Percentiles rank a stretch among this genome's conserved stretches.
Conservation (phyloP, 2,113 vertebrate genomes). For the Myiozetetes cayanensis region DNA sequence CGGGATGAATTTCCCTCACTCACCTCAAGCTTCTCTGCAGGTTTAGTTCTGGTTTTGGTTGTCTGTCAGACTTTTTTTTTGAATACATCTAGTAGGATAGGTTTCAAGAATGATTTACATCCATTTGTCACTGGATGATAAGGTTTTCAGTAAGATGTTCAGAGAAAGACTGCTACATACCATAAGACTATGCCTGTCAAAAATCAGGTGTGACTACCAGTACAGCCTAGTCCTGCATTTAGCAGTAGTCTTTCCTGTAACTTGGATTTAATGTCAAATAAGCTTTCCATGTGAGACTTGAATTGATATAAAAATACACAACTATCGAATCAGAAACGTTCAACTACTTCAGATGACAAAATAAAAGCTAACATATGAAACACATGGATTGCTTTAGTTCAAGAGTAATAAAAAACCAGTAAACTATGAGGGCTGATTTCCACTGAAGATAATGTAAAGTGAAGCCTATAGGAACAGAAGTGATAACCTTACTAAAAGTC, state of each 20-base stretch:
- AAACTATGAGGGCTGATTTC: neutral
- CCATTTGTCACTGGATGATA: neutral
- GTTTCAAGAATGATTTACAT: neutral
- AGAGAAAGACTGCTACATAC: neutral
- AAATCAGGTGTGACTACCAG: neutral
- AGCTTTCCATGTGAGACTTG: neutral
- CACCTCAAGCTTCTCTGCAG: neutral
- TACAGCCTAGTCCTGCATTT: neutral
- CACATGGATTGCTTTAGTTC: neutral
- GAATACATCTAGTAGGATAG: neutral
- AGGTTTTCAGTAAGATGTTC: neutral
- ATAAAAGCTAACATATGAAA: neutral
- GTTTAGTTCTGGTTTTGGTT: neutral
- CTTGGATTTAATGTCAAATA: neutral
- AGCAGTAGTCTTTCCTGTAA: neutral
- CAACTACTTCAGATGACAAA: neutral
- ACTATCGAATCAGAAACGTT: neutral
- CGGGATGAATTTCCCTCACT: neutral
- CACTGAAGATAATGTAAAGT: neutral
- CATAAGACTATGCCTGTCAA: neutral
- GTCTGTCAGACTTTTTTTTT: neutral
- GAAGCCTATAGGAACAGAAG: neutral
- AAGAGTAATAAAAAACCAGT: neutral
- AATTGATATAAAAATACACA: neutral
- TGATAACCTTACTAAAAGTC: neutral